These are phyloP conservation scores for Phymanthus crucifer DNA, from an alignment of 92 coral and sea anemone genomes.

Conservation along the genomic window DNA sequence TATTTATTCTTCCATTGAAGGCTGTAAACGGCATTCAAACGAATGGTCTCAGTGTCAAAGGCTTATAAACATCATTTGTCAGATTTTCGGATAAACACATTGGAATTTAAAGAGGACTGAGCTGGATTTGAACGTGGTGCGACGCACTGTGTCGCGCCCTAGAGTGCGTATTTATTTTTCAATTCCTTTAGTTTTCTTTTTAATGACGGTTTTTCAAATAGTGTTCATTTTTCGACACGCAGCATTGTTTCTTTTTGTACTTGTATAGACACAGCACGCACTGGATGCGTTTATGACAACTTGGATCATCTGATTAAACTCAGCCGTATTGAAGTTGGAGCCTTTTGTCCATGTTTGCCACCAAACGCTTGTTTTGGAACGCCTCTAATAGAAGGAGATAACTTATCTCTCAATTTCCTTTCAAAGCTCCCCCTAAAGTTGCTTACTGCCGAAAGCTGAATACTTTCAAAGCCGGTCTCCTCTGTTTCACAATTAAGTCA, in stretches of 20 bases:
- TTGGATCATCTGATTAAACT: constrained; percentile 18
- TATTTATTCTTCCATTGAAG: neutral
- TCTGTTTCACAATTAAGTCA: constrained; percentile 27
- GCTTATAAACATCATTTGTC: constrained; percentile 2
- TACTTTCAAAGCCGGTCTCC: constrained; percentile 39
- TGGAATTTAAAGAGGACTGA: neutral
- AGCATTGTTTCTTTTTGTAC: constrained; percentile 13
- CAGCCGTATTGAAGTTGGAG: neutral
- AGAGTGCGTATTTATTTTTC: constrained; percentile 2
- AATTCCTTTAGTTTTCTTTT: constrained; percentile 7
- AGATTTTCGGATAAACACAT: constrained; percentile 1
- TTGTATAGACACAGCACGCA: constrained; percentile 20
- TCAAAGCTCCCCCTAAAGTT: constrained; percentile 8
- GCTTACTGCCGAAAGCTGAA: constrained; percentile 37
- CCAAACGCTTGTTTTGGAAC: constrained; percentile 13
- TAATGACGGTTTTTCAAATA: constrained; percentile 10
- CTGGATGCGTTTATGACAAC: constrained; percentile 16
- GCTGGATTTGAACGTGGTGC: neutral
- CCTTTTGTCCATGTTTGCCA: neutral
- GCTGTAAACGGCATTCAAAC: neutral
- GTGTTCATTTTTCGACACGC: constrained; percentile 17
- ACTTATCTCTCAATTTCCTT: constrained; percentile 17
- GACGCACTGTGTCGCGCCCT: neutral
- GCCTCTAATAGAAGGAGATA: constrained; percentile 26
- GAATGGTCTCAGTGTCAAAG: neutral